These are phyloP conservation scores for Hydraecia micacea DNA, from an alignment of 2,888 invertebrate species.

Conservation along the genomic window DNA sequence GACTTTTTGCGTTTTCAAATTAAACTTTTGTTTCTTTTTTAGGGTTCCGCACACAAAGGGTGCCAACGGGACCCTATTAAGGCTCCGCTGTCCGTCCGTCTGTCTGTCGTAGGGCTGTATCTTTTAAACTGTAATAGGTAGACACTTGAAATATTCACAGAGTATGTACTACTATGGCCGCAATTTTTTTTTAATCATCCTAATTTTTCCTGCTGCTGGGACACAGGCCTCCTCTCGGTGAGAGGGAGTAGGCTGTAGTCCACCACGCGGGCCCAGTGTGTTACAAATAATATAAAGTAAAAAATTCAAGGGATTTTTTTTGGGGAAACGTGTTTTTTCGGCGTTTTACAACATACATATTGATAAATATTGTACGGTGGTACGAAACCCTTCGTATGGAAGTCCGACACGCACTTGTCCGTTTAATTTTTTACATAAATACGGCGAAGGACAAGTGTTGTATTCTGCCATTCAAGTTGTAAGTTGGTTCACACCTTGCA, in stretches of 20 bases:
- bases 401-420: neutral
- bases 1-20: conserved; percentile 60
- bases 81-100: too few relatives aligned
- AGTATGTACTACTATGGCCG: too few relatives aligned
- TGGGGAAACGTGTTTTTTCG: too few relatives aligned
- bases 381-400: neutral
- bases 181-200: too few relatives aligned
- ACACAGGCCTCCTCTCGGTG: too few relatives aligned
- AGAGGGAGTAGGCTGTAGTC: too few relatives aligned
- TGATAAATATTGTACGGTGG: neutral
- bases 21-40: conserved; percentile 59
- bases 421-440: conserved; percentile 11
- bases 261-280: too few relatives aligned
- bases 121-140: neutral
- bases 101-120: neutral
- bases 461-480: conserved; percentile 53
- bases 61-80: too few relatives aligned
- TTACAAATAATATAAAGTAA: neutral
- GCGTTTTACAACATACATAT: too few relatives aligned
- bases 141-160: too few relatives aligned
- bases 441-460: conserved; percentile 55
- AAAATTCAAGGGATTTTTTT: neutral
- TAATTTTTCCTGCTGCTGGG: too few relatives aligned
- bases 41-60: neutral
- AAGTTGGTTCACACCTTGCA: conserved; percentile 81